These are phyloP conservation scores for Lepus europaeus DNA, from an alignment of 2,113 vertebrate species.

Conservation along the genomic window DNA sequence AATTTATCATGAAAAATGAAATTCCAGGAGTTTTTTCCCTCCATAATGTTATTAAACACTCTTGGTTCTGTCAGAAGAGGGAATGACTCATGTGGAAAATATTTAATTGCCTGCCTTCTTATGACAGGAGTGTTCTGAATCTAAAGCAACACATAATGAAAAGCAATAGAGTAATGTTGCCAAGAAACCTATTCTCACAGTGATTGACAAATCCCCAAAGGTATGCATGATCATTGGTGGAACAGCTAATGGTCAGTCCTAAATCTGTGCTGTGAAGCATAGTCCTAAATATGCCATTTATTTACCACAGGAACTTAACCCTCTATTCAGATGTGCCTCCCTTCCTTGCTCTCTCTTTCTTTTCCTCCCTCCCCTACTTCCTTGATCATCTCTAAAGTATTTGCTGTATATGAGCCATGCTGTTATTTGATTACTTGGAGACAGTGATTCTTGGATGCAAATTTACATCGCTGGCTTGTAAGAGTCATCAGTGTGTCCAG, in stretches of 20 bases:
- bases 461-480: background rate
- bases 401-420: background rate
- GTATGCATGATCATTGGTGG: background rate
- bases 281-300: background rate
- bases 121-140: constrained; percentile 56
- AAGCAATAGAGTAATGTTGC: background rate
- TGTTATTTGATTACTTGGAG: background rate
- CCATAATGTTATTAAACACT: constrained; percentile 63
- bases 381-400: background rate
- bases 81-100: constrained; percentile 65
- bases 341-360: background rate
- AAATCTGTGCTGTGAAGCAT: background rate
- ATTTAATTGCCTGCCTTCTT: constrained; percentile 61
- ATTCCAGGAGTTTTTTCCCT: background rate
- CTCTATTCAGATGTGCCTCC: background rate
- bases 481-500: background rate
- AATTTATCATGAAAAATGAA: constrained; percentile 69
- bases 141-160: constrained; percentile 59
- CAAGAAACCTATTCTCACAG: background rate
- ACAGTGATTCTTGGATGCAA: background rate
- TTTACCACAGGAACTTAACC: background rate
- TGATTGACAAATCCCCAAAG: background rate
- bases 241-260: background rate
- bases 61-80: constrained; percentile 38
- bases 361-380: background rate